These are phyloP conservation scores for Papilio machaon DNA, from an alignment of 1,140 invertebrate species.

Conservation along the genomic window DNA sequence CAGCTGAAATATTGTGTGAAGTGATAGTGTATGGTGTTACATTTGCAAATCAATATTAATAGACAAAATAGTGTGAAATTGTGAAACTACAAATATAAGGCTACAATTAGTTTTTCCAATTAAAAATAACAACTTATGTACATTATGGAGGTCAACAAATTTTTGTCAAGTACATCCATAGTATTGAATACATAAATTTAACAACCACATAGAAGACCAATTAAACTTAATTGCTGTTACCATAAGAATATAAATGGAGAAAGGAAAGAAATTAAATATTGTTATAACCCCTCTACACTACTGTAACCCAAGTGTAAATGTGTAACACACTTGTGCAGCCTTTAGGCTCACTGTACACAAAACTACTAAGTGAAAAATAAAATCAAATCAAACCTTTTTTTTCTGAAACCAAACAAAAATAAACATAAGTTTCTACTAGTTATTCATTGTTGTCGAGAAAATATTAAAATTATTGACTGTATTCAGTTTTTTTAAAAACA, in stretches of 20 bases:
- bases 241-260: neutral
- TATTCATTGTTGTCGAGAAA: conserved; percentile 43
- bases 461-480: neutral
- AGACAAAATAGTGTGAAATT: too few species aligned
- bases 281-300: neutral
- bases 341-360: conserved; percentile 2
- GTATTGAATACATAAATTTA: too few species aligned
- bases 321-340: neutral
- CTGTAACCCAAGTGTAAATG: neutral
- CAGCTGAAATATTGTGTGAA: too few species aligned
- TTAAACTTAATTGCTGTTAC: neutral
- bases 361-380: conserved; percentile 25
- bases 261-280: neutral
- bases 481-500: neutral
- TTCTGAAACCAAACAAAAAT: conserved; percentile 69
- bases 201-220: too few species aligned
- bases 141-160: too few species aligned
- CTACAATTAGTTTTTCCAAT: too few species aligned
- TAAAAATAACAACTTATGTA: too few species aligned
- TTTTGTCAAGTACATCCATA: too few species aligned
- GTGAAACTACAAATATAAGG: too few species aligned
- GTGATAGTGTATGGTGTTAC: too few species aligned
- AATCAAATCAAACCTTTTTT: conserved; percentile 65
- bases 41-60: too few species aligned
- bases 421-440: conserved; percentile 46